Conservation (phyloP, 2,113 vertebrate species). For the Cyprinodon variegatus region DNA sequence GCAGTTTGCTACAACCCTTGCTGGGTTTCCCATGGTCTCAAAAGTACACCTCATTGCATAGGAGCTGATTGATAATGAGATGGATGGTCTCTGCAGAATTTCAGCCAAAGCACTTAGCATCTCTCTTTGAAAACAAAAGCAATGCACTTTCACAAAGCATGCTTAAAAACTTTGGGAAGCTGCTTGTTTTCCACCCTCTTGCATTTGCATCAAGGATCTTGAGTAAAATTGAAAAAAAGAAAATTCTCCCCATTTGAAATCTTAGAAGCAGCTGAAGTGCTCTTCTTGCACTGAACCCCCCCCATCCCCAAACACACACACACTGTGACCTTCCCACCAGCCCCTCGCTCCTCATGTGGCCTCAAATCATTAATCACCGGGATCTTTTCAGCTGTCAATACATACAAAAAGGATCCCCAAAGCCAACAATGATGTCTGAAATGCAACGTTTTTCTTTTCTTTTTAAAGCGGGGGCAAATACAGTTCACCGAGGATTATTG, state of each 20-base stretch:
- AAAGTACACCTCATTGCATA: slow-evolving; percentile 72
- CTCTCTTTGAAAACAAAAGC: slow-evolving; percentile 77
- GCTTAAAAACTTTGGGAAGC: slow-evolving; percentile 60
- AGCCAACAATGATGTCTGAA: slow-evolving; percentile 80
- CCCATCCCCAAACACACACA: slow-evolving; percentile 10
- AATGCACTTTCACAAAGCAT: slow-evolving; percentile 71
- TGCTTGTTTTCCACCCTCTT: slow-evolving; percentile 45
- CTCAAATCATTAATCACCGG: slow-evolving; percentile 87
- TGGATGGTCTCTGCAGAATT: slow-evolving; percentile 69
- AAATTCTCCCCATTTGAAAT: slow-evolving; percentile 68
- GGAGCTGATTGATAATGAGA: slow-evolving; percentile 76
- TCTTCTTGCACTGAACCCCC: slow-evolving; percentile 60
- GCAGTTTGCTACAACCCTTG: slow-evolving; percentile 63
- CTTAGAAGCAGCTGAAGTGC: slow-evolving; percentile 74
- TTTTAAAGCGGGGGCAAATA: slow-evolving; percentile 60
- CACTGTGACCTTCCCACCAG: slow-evolving; percentile 9
- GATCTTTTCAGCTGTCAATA: slow-evolving; percentile 87
- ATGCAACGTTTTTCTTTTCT: slow-evolving; percentile 50
- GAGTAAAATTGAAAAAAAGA: slow-evolving; percentile 71
- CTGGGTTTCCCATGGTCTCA: slow-evolving; percentile 82
- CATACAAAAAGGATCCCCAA: slow-evolving; percentile 83
- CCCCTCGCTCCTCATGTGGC: slow-evolving; percentile 53
- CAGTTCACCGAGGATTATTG: slow-evolving; percentile 73
- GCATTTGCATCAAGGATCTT: slow-evolving; percentile 72
- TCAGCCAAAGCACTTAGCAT: slow-evolving; percentile 49